Conservation (phyloP, 1,140 invertebrate species). For the Drosophila auraria region DNA sequence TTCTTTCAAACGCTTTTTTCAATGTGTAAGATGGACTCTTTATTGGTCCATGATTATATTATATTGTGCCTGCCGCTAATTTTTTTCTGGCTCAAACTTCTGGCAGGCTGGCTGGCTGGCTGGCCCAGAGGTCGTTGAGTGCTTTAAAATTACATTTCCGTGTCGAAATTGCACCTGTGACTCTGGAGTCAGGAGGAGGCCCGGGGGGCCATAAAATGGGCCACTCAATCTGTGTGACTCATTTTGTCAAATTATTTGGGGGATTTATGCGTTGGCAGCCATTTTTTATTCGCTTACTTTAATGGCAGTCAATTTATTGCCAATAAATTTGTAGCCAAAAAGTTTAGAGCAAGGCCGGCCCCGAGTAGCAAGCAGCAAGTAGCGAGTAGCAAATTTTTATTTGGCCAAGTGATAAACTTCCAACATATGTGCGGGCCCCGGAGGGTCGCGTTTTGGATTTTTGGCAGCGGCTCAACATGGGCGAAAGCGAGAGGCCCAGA, state of each 20-base stretch:
- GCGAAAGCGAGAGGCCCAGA: slow-evolving; percentile 52
- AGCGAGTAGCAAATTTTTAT: slow-evolving; percentile 76
- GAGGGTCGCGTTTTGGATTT: slow-evolving; percentile 34
- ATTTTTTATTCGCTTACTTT: slow-evolving; percentile 80
- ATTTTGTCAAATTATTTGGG: slow-evolving; percentile 83
- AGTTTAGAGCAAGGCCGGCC: slow-evolving; percentile 77
- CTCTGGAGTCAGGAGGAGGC: slow-evolving; percentile 15
- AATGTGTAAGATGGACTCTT: slow-evolving; percentile 16
- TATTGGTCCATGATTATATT: slow-evolving; percentile 77
- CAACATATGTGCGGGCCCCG: slow-evolving; percentile 71
- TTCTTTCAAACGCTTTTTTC: neutral
- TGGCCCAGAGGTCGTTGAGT: slow-evolving; percentile 48
- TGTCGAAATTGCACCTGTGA: slow-evolving; percentile 79
- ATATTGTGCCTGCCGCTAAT: slow-evolving; percentile 55
- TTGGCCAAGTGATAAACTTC: slow-evolving; percentile 79
- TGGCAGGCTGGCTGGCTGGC: neutral
- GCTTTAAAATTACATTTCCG: slow-evolving; percentile 81
- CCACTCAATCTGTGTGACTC: slow-evolving; percentile 82
- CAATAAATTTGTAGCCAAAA: slow-evolving; percentile 84
- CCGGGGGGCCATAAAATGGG: slow-evolving; percentile 50
- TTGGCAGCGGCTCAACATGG: slow-evolving; percentile 70
- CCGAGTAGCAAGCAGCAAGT: slow-evolving; percentile 12
- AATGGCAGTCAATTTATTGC: slow-evolving; percentile 83
- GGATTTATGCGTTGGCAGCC: slow-evolving; percentile 80
- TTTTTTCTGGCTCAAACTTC: slow-evolving; percentile 51